phyloP scores from a whole-genome alignment of 2,888 invertebrate species.

The Scelioninae gen. 1 region DNA sequence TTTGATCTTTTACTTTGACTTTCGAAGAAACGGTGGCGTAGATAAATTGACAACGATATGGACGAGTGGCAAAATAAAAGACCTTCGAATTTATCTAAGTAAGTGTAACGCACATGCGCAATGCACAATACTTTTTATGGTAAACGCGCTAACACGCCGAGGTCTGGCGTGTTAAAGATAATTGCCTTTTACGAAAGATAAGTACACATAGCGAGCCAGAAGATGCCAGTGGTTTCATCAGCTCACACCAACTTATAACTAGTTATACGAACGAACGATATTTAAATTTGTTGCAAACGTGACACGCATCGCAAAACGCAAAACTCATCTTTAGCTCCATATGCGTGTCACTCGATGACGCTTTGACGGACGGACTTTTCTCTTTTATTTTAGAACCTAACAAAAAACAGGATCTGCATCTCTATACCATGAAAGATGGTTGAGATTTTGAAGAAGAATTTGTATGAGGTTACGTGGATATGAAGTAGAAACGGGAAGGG shows the following conservation, averaged over 20 bases:
- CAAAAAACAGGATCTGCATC: conserved; percentile 3
- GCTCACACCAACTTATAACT: conserved; percentile 25
- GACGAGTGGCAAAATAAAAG: background rate
- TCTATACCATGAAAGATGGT: no score
- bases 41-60: no score
- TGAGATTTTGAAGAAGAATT: no score
- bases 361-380: conserved; percentile 15
- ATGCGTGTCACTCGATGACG: conserved; percentile 29
- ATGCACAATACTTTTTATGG: conserved; percentile 72
- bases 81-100: conserved; percentile 47
- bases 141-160: conserved; percentile 71
- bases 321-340: conserved; percentile 14
- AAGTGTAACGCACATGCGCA: conserved; percentile 40
- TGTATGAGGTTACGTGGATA: no score
- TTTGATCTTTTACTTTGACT: no score
- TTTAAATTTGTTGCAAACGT: conserved; percentile 49
- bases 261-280: conserved; percentile 43
- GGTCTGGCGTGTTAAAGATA: conserved; percentile 72
- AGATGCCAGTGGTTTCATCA: conserved; percentile 44
- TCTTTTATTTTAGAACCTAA: background rate
- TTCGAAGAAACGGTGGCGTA: no score
- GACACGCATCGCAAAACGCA: conserved; percentile 42
- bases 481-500: no score
- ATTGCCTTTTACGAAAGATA: conserved; percentile 74
- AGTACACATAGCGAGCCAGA: conserved; percentile 23